These are phyloP conservation scores for Scelioninae gen. 1 DNA, from an alignment of 2,888 invertebrate species.

Conservation along the genomic window DNA sequence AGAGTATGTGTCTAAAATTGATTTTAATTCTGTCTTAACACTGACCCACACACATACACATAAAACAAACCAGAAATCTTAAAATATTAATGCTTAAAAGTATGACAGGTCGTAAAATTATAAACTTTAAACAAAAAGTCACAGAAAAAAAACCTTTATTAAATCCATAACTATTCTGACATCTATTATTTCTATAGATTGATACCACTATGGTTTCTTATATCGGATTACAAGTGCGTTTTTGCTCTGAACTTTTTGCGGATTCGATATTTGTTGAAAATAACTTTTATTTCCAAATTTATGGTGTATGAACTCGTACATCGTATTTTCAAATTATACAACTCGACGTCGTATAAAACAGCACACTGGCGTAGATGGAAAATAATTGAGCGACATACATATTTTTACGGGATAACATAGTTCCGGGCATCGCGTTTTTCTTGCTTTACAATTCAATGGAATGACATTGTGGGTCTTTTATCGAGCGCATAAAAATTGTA, in stretches of 20 bases:
- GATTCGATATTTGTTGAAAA: conserved; percentile 35
- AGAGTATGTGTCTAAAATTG: too few relatives aligned
- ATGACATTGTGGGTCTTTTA: conserved; percentile 2
- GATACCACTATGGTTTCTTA: too few relatives aligned
- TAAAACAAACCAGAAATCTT: too few relatives aligned
- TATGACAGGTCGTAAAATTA: too few relatives aligned
- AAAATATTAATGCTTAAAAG: too few relatives aligned
- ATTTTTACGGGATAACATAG: conserved; percentile 24
- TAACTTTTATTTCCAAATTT: conserved; percentile 42
- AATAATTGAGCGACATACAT: conserved; percentile 49
- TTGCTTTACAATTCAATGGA: conserved; percentile 19
- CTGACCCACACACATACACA: too few relatives aligned
- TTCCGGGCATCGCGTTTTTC: neutral
- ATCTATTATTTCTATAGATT: too few relatives aligned
- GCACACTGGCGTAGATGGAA: conserved; percentile 39
- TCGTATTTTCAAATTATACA: conserved; percentile 51
- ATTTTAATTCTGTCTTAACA: too few relatives aligned
- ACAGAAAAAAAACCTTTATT: too few relatives aligned
- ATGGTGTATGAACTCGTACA: conserved; percentile 20
- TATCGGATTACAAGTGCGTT: neutral
- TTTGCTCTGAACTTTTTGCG: neutral
- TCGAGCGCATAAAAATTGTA: neutral
- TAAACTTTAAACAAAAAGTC: too few relatives aligned
- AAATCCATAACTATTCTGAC: too few relatives aligned
- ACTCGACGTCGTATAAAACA: conserved; percentile 11